These are phyloP conservation scores for Labrus mixtus DNA, from an alignment of 2,113 vertebrate species.

Conservation along the genomic window DNA sequence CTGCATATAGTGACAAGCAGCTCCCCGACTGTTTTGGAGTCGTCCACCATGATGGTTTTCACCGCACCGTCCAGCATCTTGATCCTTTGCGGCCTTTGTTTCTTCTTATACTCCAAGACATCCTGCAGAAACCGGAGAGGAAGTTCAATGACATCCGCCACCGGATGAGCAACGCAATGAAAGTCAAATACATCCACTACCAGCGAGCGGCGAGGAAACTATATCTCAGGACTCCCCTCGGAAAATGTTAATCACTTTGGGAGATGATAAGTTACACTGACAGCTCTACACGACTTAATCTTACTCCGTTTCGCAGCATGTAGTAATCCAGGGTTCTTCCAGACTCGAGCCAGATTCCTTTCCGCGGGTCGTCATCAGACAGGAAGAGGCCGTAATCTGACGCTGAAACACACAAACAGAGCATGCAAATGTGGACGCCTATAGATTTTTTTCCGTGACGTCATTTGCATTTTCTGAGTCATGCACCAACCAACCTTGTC, in stretches of 20 bases:
- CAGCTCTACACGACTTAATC: constrained; percentile 33
- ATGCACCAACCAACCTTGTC: constrained; percentile 89
- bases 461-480: constrained; percentile 22
- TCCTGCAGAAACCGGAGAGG: constrained; percentile 83
- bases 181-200: constrained; percentile 11
- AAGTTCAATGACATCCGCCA: constrained; percentile 25
- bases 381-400: constrained; percentile 97
- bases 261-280: constrained; percentile 33
- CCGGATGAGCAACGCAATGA: neutral
- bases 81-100: constrained; percentile 97
- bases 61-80: constrained; percentile 97
- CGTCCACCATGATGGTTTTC: constrained; percentile 99
- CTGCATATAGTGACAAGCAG: constrained; percentile 98
- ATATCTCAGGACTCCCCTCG: constrained; percentile 20
- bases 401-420: constrained; percentile 83
- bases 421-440: constrained; percentile 16
- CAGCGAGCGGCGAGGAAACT: constrained; percentile 25
- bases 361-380: constrained; percentile 96
- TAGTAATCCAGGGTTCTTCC: constrained; percentile 98
- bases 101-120: constrained; percentile 98
- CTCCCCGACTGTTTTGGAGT: constrained; percentile 98
- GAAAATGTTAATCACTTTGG: constrained; percentile 41
- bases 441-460: constrained; percentile 41
- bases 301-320: constrained; percentile 98
- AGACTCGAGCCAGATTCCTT: constrained; percentile 98